Base-by-base conservation (phyloP, 2,113 vertebrate species). In the Bothrops jararaca region DNA sequence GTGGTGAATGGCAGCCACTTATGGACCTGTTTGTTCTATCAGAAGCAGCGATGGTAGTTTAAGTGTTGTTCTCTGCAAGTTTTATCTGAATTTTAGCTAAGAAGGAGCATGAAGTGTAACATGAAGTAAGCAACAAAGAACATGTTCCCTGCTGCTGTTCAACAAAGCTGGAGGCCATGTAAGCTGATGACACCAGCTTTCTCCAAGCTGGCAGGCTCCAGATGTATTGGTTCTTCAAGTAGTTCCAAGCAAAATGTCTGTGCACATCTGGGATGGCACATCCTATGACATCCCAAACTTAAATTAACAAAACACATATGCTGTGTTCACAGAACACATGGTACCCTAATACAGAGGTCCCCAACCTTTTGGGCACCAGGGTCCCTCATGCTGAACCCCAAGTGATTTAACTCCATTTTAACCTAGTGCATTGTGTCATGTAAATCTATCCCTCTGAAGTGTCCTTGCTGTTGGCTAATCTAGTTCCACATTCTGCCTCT, bases 1-100 rank as follows among this genome's bases (percentile, higher is more conserved):
- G 80, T 93, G 48, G 69, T 93, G 85, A 26, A 87, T 87, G 89
- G 57, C 56, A 93, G 57, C 4, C n/a, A 53, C 91, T 23, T 7
- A 39, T 23, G 9, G 58, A 69, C 57, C 15, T 85, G 50, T 53
- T 86, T 64, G 48, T 87, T 87, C 92, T 87, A 48, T 29, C 56
- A 90, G 24, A 90, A 52, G 74, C 23, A 5, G 29, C 42, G 74
- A 20, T 58, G 80, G 42, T 29, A 64, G 86, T 86, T 60, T 42
- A 64, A 18, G 80, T 29, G 45, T 39, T 60, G 23, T n/a, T 74
- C 64, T 52, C 56, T 60, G 45, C 80, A 86, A 34, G 69, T 45
- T 1, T 8, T 5, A 45, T n/a, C 39, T 85, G 88, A 58, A 50
- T 13, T 48, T 5, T 39, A 60, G 45, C 56, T 56, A 53, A 56